Evolutionary conservation across 92 coral and sea anemone species (phyloP).

Genomic region (Parazoanthus darwini): DNA sequence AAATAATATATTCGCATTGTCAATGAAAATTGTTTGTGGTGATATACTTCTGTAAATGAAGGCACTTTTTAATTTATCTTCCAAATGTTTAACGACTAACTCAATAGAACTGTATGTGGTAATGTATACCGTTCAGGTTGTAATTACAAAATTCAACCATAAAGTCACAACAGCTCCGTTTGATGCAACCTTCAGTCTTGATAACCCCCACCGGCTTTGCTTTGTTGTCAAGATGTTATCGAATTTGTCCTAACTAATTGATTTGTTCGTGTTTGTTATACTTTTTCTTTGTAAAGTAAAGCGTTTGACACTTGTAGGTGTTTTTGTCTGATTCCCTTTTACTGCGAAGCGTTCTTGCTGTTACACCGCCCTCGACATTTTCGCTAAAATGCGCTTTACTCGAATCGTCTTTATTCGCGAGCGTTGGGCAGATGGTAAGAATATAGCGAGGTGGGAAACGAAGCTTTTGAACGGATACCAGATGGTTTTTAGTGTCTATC

Average conservation of each 20-base stretch:
- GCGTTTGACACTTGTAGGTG: slow-evolving; percentile 22
- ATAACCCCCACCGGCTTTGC: neutral
- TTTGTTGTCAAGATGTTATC: slow-evolving; percentile 34
- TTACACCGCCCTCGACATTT: neutral
- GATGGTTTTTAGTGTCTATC: neutral
- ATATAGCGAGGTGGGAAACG: neutral
- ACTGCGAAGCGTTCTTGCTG: neutral
- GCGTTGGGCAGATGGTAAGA: neutral
- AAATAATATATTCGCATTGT: slow-evolving; percentile 13
- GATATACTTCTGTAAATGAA: neutral
- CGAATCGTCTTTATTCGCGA: neutral
- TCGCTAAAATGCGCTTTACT: neutral
- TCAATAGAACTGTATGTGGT: slow-evolving; percentile 36
- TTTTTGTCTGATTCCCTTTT: slow-evolving; percentile 2
- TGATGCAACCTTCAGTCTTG: neutral
- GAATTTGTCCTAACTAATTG: slow-evolving; percentile 29
- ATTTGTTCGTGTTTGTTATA: slow-evolving; percentile 19
- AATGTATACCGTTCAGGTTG: slow-evolving; percentile 18
- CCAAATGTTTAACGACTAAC: slow-evolving; percentile 10
- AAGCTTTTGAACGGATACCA: slow-evolving; percentile 9
- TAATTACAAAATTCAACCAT: neutral
- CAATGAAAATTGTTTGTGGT: slow-evolving; percentile 7
- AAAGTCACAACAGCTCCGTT: slow-evolving; percentile 8
- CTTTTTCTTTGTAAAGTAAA: slow-evolving; percentile 16
- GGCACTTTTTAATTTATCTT: neutral